A percentile compares a stretch with the other conserved stretches of the same genome.
phyloP scores from a whole-genome alignment of 2,113 vertebrate species.

The Oryctolagus cuniculus region mOryCun1.1 NC_091444.1:15157001-15157500 shows the following conservation, averaged over 20 bases:
- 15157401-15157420: too few species aligned
- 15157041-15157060: not conserved
- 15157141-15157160: not conserved
- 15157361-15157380: not conserved
- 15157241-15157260: slow-evolving; percentile 32
- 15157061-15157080: not conserved
- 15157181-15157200: not conserved
- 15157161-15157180: not conserved
- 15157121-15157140: not conserved
- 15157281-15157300: not conserved
- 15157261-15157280: not conserved
- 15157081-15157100: not conserved
- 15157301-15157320: not conserved
- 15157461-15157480: too few species aligned
- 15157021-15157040: not conserved
- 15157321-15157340: too few species aligned
- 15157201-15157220: not conserved
- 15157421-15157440: too few species aligned
- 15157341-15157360: not conserved
- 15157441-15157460: too few species aligned
- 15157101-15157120: not conserved
- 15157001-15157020: too few species aligned
- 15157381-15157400: not conserved
- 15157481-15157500: too few species aligned
- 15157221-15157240: not conserved